These are phyloP conservation scores for Brachionus manjavacas DNA, from an alignment of 1,140 invertebrate species.

Conservation along the genomic window DNA sequence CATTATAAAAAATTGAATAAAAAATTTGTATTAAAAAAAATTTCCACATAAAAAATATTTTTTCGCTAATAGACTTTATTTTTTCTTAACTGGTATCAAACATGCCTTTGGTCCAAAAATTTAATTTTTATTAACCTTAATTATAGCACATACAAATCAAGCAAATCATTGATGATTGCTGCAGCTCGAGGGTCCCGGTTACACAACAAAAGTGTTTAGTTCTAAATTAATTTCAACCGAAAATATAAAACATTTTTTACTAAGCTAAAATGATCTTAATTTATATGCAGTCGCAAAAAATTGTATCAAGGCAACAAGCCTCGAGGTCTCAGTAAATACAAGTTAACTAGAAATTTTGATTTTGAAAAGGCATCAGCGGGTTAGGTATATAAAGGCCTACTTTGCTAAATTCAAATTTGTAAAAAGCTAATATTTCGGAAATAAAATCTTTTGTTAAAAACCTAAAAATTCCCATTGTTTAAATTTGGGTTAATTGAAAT, in stretches of 20 bases:
- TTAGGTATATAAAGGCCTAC: not conserved
- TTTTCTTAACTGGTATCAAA: too few species aligned
- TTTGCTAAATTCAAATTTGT: not conserved
- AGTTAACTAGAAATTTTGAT: not conserved
- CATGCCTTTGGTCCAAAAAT: not conserved
- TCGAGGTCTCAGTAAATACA: not conserved
- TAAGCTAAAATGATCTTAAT: not conserved
- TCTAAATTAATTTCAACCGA: not conserved
- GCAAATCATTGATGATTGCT: not conserved
- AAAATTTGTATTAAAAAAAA: too few species aligned
- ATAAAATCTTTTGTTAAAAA: not conserved
- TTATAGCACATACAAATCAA: not conserved
- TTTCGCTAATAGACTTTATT: too few species aligned
- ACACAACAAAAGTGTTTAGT: not conserved
- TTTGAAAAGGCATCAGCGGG: not conserved
- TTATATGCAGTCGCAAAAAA: not conserved
- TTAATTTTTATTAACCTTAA: not conserved
- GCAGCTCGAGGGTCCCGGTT: not conserved
- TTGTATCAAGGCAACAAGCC: not conserved
- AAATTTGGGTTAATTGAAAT: constrained; percentile 1
- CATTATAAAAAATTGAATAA: too few species aligned
- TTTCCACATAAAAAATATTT: too few species aligned
- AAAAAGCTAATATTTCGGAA: not conserved
- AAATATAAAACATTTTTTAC: not conserved
- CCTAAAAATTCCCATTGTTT: not conserved